Percentiles rank a stretch among this genome's conserved stretches.
Evolutionary conservation across 2,797 vertebrate genomes (phyloP).

Genomic region (Ctenosaura bakeri): DNA sequence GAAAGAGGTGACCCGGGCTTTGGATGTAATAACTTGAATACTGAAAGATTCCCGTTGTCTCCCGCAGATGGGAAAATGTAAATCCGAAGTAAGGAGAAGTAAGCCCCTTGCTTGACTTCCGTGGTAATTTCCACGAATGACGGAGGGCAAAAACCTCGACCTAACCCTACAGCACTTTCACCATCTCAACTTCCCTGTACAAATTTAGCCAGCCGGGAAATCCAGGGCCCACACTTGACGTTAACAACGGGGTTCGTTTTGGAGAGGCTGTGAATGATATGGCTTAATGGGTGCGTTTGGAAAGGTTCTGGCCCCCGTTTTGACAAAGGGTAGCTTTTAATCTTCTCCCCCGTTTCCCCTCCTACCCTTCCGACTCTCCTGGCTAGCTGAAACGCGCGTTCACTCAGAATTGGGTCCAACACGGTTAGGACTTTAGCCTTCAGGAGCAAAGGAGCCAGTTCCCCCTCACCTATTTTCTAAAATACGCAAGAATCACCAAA

Average conservation of each 20-base stretch:
- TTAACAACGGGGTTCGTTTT: neutral
- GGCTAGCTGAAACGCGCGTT: no score
- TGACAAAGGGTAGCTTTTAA: neutral
- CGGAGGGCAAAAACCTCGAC: no score
- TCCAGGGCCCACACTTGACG: no score
- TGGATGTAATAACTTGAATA: neutral
- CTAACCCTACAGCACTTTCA: no score
- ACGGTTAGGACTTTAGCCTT: neutral
- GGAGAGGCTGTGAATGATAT: no score
- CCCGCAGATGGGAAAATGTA: neutral
- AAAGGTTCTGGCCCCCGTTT: neutral
- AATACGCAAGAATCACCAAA: neutral
- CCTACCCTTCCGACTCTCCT: neutral
- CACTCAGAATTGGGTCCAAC: neutral
- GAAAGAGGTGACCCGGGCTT: neutral
- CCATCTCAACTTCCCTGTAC: no score
- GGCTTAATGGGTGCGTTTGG: neutral
- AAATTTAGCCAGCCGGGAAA: no score
- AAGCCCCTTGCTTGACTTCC: no score
- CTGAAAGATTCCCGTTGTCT: neutral
- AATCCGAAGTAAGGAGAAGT: neutral
- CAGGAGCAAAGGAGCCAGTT: no score
- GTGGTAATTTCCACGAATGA: no score
- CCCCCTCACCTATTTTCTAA: accelerated
- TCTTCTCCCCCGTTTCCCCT: neutral